These are phyloP conservation scores for Podocnemis expansa DNA, from an alignment of 2,113 vertebrate species.

Conservation along the genomic window DNA sequence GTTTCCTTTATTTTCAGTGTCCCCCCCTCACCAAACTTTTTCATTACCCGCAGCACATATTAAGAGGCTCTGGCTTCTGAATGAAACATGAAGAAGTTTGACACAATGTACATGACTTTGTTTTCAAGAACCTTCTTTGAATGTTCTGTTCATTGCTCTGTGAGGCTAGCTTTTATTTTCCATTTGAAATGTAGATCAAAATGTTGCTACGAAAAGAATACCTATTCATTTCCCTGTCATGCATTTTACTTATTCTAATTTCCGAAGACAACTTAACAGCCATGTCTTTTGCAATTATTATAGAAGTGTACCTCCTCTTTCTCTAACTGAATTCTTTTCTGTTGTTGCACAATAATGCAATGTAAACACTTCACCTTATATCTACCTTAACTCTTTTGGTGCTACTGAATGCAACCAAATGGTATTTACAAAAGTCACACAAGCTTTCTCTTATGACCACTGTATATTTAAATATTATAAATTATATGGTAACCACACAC, in stretches of 20 bases:
- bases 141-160: not conserved
- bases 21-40: not conserved
- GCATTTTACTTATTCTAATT: conserved; percentile 24
- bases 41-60: not conserved
- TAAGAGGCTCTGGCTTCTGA: not conserved
- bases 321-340: not conserved
- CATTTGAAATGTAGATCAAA: not conserved
- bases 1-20: not conserved
- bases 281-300: not conserved
- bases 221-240: not conserved
- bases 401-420: not conserved
- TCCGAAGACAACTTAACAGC: not conserved
- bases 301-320: not conserved
- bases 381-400: not conserved
- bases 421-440: not conserved
- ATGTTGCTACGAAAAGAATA: not conserved
- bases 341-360: not conserved
- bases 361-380: not conserved
- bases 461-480: not conserved
- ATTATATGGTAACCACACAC: not conserved
- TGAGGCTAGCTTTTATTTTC: not conserved
- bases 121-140: not conserved
- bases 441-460: not conserved
- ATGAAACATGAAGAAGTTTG: not conserved
- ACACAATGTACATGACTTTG: not conserved